Percentiles rank a stretch among this genome's conserved stretches.
phyloP scores from a whole-genome alignment of 2,113 vertebrate species.

The Microcebus jonahi region DNA sequence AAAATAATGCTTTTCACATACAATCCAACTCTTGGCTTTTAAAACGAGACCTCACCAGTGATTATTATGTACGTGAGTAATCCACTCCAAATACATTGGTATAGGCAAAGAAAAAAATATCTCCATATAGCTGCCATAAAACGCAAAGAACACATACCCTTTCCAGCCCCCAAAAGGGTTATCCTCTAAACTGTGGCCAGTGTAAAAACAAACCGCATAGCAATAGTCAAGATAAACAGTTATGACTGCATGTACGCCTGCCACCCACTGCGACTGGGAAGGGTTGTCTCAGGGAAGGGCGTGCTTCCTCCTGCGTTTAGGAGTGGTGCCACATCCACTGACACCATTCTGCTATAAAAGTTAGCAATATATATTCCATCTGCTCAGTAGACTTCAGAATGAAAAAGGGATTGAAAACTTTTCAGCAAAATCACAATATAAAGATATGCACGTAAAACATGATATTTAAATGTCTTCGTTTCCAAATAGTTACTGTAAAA shows the following conservation, averaged over 20 bases:
- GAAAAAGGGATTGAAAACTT: neutral
- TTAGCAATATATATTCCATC: neutral
- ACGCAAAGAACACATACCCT: neutral
- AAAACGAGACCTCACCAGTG: neutral
- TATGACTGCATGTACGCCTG: rapidly evolving
- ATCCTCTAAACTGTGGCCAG: neutral
- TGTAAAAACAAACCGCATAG: neutral
- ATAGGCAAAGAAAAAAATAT: neutral
- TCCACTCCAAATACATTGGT: neutral
- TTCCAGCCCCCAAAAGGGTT: rapidly evolving
- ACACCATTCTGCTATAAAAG: neutral
- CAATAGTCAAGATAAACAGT: neutral
- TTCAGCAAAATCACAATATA: neutral
- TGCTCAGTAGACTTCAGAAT: neutral
- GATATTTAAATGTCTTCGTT: neutral
- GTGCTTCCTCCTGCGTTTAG: neutral
- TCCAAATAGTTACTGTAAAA: neutral
- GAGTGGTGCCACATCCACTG: neutral
- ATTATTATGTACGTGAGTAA: neutral
- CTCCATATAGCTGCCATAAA: neutral
- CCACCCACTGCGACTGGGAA: neutral
- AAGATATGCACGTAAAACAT: neutral
- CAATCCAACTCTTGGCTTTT: constrained; percentile 25
- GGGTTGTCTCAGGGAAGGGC: neutral
- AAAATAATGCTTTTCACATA: constrained; percentile 52